These are phyloP conservation scores for Orchestes rusci DNA, from an alignment of 2,888 invertebrate species.

Conservation along the genomic window DNA sequence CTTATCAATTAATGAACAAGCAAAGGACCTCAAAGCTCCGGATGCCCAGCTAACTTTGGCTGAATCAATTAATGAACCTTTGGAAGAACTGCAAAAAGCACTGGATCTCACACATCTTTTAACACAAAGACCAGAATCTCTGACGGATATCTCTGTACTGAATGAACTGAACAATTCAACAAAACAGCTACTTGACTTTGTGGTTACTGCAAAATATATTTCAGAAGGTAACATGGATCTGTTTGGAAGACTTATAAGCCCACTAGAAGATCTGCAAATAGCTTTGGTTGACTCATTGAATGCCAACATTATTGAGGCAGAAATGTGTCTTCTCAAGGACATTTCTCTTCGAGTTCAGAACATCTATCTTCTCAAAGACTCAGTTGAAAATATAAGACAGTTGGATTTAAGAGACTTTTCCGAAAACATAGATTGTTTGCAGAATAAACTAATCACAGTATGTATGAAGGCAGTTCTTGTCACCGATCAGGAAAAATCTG, in stretches of 20 bases:
- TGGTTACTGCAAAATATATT: conserved; percentile 33
- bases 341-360: conserved; percentile 25
- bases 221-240: conserved; percentile 32
- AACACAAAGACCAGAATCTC: conserved; percentile 24
- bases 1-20: conserved; percentile 21
- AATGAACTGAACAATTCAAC: conserved; percentile 33
- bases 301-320: conserved; percentile 32
- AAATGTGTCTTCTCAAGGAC: conserved; percentile 32
- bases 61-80: conserved; percentile 26
- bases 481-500: conserved; percentile 32
- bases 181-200: conserved; percentile 34
- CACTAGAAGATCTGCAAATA: conserved; percentile 33
- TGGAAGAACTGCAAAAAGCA: conserved; percentile 32
- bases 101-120: conserved; percentile 33
- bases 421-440: conserved; percentile 34
- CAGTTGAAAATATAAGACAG: conserved; percentile 17
- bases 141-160: conserved; percentile 23
- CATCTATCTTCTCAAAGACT: no score
- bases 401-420: conserved; percentile 32
- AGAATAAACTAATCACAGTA: conserved; percentile 38
- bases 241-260: conserved; percentile 32
- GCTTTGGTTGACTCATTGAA: conserved; percentile 30
- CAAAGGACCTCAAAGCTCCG: conserved; percentile 22
- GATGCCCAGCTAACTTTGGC: conserved; percentile 26
- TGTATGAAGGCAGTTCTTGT: conserved; percentile 38